Evolutionary conservation across 2,113 vertebrate species (phyloP).

Genomic region (Mustela lutreola): DNA sequence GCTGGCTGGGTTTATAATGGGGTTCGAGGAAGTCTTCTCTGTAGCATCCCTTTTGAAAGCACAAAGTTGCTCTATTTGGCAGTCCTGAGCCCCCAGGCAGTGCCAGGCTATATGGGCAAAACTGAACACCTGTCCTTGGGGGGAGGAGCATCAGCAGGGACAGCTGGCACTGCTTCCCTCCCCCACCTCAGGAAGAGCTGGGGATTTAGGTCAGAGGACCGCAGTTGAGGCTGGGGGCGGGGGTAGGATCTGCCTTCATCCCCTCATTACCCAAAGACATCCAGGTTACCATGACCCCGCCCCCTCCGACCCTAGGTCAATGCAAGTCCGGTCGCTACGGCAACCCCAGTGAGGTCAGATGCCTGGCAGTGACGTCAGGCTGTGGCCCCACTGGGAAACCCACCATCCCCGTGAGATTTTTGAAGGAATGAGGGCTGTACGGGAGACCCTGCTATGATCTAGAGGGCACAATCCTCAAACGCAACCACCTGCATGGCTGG

Average conservation of each 20-base stretch:
- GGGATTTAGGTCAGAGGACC: slow-evolving; percentile 76
- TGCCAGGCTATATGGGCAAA: slow-evolving; percentile 5
- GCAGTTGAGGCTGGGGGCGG: not conserved
- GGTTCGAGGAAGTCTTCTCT: not conserved
- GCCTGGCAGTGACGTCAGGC: slow-evolving; percentile 64
- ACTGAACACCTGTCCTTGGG: slow-evolving; percentile 71
- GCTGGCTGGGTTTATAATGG: not conserved
- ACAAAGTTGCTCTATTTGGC: slow-evolving; percentile 28
- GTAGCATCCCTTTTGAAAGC: slow-evolving; percentile 19
- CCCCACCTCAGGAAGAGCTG: slow-evolving; percentile 15
- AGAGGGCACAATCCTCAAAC: not conserved
- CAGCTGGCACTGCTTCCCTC: slow-evolving; percentile 69
- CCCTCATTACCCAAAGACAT: not conserved
- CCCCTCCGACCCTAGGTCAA: slow-evolving; percentile 10
- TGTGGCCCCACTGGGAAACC: not conserved
- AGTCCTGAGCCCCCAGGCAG: not conserved
- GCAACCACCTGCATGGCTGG: not conserved
- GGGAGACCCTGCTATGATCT: not conserved
- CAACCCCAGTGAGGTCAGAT: slow-evolving; percentile 59
- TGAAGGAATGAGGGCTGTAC: not conserved
- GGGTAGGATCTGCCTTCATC: not conserved
- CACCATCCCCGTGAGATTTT: not conserved
- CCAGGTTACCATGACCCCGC: not conserved
- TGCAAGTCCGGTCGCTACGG: not conserved
- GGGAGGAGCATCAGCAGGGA: slow-evolving; percentile 40